Evolutionary conservation across 2,888 invertebrate species (phyloP).

Genomic region (Eugnorisma glareosa): DNA sequence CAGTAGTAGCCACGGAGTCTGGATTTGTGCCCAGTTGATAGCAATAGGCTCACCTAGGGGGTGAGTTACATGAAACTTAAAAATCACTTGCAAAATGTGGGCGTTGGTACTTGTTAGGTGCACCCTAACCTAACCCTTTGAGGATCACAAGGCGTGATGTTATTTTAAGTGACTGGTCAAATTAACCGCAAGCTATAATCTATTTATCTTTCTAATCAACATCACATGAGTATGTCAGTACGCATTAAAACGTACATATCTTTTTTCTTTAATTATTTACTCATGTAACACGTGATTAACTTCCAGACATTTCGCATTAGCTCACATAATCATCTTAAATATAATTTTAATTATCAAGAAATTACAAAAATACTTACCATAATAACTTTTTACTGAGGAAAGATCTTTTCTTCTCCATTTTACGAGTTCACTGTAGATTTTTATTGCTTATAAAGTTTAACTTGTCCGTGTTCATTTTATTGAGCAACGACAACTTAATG

Average conservation of each 20-base stretch:
- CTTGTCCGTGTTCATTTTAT: slow-evolving; percentile 78
- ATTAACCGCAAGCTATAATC: slow-evolving; percentile 4
- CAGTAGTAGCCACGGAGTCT: no score
- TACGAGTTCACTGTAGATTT: slow-evolving; percentile 72
- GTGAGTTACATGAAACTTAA: no score
- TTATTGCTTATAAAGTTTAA: slow-evolving; percentile 65
- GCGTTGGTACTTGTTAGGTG: no score
- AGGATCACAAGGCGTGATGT: no score
- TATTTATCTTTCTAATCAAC: slow-evolving; percentile 15
- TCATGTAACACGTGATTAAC: not conserved
- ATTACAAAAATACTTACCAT: slow-evolving; percentile 76
- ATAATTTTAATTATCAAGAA: slow-evolving; percentile 1
- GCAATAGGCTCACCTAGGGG: no score
- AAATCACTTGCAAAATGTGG: no score
- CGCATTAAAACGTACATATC: not conserved
- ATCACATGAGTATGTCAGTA: not conserved
- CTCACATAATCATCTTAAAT: slow-evolving; percentile 11
- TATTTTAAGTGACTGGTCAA: not conserved
- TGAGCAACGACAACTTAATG: slow-evolving; percentile 55
- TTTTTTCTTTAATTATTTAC: not conserved
- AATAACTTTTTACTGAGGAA: slow-evolving; percentile 74
- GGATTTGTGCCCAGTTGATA: no score
- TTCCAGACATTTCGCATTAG: not conserved
- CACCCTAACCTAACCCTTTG: no score
- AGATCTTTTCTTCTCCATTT: slow-evolving; percentile 80